phyloP scores from a whole-genome alignment of 2,113 vertebrate species.

The Lanius ludovicianus region DNA sequence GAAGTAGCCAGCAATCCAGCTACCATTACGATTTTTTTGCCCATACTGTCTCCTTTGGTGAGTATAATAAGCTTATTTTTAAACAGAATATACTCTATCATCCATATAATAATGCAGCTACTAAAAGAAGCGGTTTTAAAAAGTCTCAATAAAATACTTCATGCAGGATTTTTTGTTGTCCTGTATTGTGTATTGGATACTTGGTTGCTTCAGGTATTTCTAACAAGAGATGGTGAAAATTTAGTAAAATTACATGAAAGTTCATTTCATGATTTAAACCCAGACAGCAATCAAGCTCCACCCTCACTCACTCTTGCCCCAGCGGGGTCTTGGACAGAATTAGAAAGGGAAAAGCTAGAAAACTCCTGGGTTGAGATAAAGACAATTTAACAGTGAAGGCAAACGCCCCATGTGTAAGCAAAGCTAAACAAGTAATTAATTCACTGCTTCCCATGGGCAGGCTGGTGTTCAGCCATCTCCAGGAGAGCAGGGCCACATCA shows the following conservation, averaged over 20 bases:
- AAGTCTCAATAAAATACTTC: background rate
- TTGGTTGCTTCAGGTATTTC: background rate
- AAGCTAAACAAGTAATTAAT: background rate
- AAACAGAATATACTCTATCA: background rate
- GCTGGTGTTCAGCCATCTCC: background rate
- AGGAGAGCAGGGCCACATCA: background rate
- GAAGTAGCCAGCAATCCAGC: conserved; percentile 93
- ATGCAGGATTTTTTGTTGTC: background rate
- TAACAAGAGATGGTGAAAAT: background rate
- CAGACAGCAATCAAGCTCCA: background rate
- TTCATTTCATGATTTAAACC: background rate
- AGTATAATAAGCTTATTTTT: conserved; percentile 38
- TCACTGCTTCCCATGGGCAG: background rate
- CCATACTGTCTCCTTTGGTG: conserved; percentile 90
- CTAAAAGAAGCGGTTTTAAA: background rate
- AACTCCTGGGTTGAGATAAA: background rate
- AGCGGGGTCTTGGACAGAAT: background rate
- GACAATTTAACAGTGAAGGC: background rate
- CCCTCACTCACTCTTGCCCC: rapidly evolving
- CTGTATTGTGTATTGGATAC: background rate
- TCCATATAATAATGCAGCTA: background rate
- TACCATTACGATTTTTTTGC: conserved; percentile 90
- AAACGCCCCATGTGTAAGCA: background rate
- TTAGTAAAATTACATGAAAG: background rate
- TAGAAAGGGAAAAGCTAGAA: background rate